Base-by-base conservation (phyloP, 1,140 invertebrate species). In the Thaumatotibia leucotreta region DNA sequence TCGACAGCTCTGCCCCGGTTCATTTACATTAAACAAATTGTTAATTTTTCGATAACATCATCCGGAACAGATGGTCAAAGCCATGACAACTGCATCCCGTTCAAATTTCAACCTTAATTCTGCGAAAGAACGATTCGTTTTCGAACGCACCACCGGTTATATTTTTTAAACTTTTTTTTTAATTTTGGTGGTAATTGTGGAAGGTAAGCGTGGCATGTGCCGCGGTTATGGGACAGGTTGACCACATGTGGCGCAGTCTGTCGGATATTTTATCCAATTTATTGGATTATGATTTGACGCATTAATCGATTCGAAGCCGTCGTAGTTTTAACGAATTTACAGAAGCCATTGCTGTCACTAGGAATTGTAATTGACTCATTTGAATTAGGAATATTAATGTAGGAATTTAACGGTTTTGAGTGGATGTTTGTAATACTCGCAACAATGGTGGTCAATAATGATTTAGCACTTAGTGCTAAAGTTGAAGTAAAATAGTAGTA, bases 1-100 rank as follows among this genome's bases (percentile, higher is more conserved):
- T 86, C 77, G 83, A 86, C 64, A 71, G 75, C 72, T 80, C 84
- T 80, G 83, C 83, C 81, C 79, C 83, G 79, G 75, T 82, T 90
- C 86, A 88, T 91, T 91, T 89, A 83, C 84, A 83, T 91, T 91
- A 91, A 90, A 91, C 88, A 91, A 91, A 91, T 91, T 91, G 86
- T 89, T 89, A 89, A 91, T 91, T 91, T 88, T 86, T 89, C 79
- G 88, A 91, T 91, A 91, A 80, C 83, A 91, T 88, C 86, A 83
- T 86, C 85, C 82, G 86, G 82, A 84, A 89, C 88, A 91, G 86
- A 89, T 91, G 88, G 84, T 79, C 67, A 61, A 62, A 72, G 67
- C 72, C 70, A 73, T 66, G 67, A 73, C 75, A 4, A 8, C 9
- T 6, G 32, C 27, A 2, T 6, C 10, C 52, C 68, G 17, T 58